Base-by-base conservation (phyloP, 2,888 invertebrate genomes). In the Epistrophella euchroma region DNA sequence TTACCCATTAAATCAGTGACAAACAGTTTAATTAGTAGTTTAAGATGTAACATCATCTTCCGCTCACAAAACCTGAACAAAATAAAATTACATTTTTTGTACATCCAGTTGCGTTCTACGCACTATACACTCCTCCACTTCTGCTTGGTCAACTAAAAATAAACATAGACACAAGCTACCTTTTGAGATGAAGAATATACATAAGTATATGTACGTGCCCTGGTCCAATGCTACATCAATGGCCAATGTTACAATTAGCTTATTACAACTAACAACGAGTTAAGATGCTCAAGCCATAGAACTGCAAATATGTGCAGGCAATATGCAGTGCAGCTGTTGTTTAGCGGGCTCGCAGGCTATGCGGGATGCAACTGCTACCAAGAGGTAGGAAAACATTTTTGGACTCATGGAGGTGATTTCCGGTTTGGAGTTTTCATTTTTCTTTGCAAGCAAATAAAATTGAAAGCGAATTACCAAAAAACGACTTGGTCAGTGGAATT, bases 181-280 rank as follows among this genome's bases (percentile, higher is more conserved):
- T 75, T n/a, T 45, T 11, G 64, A n/a, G n/a, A n/a, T 52, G 62
- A 43, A 70, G 43, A n/a, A n/a, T n/a, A n/a, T n/a, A n/a, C 62
- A 19, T 40, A 43, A 70, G 43, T 70, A 47, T 15, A 40, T 68
- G 56, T 50, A 15, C 19, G 83, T 73, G 82, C 74, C 64, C 64
- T 82, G 82, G 68, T 82, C 86, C 86, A 86, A 86, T 86, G 86
- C 86, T 82, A 86, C 60, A 52, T 9, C 64, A 17, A 66, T 82
- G 58, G 66, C 73, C 77, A 81, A 68, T 82, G 81, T 45, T 73
- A 68, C 81, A 73, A 40, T 56, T 82, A 52, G 1, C 3, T n/a
- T n/a, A 52, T 45, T 45, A 45, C 35, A 47, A n/a, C n/a, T 28
- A 43, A 2, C 9, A 68, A 86, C 82, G 22, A 82, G 82, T 78